Percentiles rank a stretch among this genome's conserved stretches.
These are phyloP conservation scores for Metallyticus violacea DNA, from an alignment of 2,888 invertebrate genomes.

Conservation along the genomic window DNA sequence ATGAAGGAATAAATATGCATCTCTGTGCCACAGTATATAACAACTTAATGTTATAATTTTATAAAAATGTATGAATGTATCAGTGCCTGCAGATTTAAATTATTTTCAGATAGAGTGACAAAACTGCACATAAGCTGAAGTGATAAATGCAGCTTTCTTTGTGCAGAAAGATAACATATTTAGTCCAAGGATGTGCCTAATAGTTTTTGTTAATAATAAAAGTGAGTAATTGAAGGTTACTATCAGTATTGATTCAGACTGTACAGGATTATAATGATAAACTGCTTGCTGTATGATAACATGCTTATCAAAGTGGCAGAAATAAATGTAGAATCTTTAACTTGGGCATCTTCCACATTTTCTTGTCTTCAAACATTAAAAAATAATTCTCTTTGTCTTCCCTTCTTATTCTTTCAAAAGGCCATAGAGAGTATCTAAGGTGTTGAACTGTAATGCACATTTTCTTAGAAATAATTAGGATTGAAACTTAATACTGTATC, in stretches of 20 bases:
- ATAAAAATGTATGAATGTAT: background rate
- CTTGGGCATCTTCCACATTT: background rate
- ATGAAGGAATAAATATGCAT: background rate
- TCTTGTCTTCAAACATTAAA: background rate
- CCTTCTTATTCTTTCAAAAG: no score
- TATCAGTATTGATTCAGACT: background rate
- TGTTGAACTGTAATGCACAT: no score
- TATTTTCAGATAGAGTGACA: background rate
- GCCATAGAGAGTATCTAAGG: no score
- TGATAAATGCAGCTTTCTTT: background rate
- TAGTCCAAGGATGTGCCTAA: background rate
- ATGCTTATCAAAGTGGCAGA: conserved; percentile 13
- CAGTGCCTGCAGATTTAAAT: background rate
- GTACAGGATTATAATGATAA: background rate
- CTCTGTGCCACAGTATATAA: background rate
- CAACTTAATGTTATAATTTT: background rate
- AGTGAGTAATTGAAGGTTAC: no score
- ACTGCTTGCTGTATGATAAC: background rate
- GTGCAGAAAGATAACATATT: no score
- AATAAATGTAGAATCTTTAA: background rate
- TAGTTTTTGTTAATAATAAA: background rate
- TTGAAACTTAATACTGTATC: no score
- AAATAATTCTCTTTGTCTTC: no score
- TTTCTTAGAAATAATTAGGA: no score
- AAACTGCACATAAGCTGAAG: background rate